Evolutionary conservation across 1,140 invertebrate species (phyloP).

Genomic region (Drosophila repletoides): DNA sequence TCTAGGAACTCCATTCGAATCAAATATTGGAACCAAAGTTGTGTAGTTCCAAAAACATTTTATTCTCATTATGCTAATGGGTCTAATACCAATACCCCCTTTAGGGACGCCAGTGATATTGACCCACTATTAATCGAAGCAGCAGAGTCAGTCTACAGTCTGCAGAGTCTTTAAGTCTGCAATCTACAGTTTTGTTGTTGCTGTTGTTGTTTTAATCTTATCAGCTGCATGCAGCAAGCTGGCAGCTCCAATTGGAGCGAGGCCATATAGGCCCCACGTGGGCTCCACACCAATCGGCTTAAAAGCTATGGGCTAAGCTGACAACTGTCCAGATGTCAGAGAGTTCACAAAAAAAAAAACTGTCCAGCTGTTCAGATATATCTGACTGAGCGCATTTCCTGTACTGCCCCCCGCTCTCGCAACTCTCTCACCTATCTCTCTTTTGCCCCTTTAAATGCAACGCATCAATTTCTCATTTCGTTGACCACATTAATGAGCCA

Average conservation of each 20-base stretch:
- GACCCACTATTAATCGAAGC: slow-evolving; percentile 66
- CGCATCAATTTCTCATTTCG: slow-evolving; percentile 58
- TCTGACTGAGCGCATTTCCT: slow-evolving; percentile 28
- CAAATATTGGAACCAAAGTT: too few species aligned
- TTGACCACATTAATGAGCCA: slow-evolving; percentile 67
- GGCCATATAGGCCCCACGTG: slow-evolving; percentile 13
- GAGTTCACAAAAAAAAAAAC: too few species aligned
- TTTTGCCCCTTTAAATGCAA: background rate
- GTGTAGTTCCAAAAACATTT: too few species aligned
- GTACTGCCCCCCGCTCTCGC: too few species aligned
- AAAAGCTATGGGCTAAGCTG: slow-evolving; percentile 11
- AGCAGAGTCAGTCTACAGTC: too few species aligned
- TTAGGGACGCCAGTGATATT: too few species aligned
- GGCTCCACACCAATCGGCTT: slow-evolving; percentile 19
- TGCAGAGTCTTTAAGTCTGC: too few species aligned
- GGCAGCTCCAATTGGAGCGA: slow-evolving; percentile 33
- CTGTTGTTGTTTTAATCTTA: slow-evolving; percentile 25
- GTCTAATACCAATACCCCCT: too few species aligned
- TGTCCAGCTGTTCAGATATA: slow-evolving; percentile 4
- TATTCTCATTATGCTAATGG: too few species aligned
- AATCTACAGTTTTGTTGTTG: background rate
- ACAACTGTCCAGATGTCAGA: too few species aligned
- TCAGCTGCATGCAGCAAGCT: slow-evolving; percentile 44
- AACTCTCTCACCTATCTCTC: background rate
- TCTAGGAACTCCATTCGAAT: too few species aligned